A percentile compares a stretch with the other conserved stretches of the same genome.
These are phyloP conservation scores for Melanchra persicariae DNA, from an alignment of 2,888 invertebrate genomes.

Conservation along the genomic window DNA sequence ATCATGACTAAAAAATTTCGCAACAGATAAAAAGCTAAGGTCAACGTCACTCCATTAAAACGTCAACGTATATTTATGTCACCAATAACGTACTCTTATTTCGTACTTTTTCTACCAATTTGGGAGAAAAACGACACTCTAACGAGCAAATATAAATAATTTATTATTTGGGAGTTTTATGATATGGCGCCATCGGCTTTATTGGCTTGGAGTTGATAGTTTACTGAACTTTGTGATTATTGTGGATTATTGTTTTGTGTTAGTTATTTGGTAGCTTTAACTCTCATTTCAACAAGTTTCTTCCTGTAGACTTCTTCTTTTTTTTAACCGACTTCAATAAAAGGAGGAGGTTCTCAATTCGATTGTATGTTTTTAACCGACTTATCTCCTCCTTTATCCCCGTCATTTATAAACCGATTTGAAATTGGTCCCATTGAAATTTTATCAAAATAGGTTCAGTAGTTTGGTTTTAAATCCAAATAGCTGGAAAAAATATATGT, in stretches of 20 bases:
- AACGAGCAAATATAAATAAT: conserved; percentile 59
- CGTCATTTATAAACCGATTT: no score
- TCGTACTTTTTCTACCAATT: conserved; percentile 58
- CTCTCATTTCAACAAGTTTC: neutral
- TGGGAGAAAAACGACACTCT: conserved; percentile 45
- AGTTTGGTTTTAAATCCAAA: no score
- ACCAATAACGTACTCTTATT: conserved; percentile 52
- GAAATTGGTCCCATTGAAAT: no score
- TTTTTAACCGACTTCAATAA: no score
- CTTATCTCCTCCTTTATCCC: no score
- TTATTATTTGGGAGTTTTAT: conserved; percentile 45
- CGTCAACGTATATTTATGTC: conserved; percentile 55
- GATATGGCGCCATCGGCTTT: conserved; percentile 19
- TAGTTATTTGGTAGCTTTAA: neutral
- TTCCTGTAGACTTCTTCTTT: no score
- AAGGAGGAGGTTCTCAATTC: no score
- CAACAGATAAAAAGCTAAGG: conserved; percentile 15
- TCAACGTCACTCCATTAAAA: conserved; percentile 50
- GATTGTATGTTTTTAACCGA: no score
- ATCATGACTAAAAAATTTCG: conserved; percentile 31
- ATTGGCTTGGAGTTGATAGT: conserved; percentile 28
- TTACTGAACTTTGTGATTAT: conserved; percentile 1
- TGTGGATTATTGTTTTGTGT: conserved; percentile 2
- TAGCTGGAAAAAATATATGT: no score
- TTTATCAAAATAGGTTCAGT: no score